These are phyloP conservation scores for Bombus breviceps DNA, from an alignment of 1,140 invertebrate genomes.

Conservation along the genomic window DNA sequence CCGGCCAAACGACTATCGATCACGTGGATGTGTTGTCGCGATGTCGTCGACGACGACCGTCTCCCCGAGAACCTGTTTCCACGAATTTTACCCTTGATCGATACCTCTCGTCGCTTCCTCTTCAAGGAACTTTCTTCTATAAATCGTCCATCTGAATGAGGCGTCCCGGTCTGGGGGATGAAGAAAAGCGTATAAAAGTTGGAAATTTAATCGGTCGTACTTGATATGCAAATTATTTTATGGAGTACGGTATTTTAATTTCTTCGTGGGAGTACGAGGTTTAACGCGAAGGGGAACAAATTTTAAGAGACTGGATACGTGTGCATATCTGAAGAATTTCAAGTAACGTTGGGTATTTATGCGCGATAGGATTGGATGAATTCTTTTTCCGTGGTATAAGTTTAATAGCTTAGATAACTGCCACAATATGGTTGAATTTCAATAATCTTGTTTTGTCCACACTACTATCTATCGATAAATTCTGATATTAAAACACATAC, in stretches of 20 bases:
- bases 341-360: background rate
- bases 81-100: conserved; percentile 19
- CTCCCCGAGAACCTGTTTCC: conserved; percentile 53
- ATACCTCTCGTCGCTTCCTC: background rate
- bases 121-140: background rate
- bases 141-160: background rate
- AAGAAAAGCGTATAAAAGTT: background rate
- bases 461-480: background rate
- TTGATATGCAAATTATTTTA: background rate
- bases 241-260: background rate
- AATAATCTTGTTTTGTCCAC: background rate
- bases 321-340: background rate
- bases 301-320: background rate
- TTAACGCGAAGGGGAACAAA: background rate
- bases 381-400: background rate
- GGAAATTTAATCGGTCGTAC: background rate
- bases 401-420: background rate
- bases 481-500: background rate
- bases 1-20: conserved; percentile 57
- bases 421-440: background rate
- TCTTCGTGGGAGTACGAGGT: too few relatives aligned
- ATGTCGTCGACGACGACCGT: conserved; percentile 39
- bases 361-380: background rate
- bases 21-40: conserved; percentile 51
- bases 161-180: background rate